Evolutionary conservation across 2,888 invertebrate species (phyloP).

Genomic region (Paralinhomoeus sp.): DNA sequence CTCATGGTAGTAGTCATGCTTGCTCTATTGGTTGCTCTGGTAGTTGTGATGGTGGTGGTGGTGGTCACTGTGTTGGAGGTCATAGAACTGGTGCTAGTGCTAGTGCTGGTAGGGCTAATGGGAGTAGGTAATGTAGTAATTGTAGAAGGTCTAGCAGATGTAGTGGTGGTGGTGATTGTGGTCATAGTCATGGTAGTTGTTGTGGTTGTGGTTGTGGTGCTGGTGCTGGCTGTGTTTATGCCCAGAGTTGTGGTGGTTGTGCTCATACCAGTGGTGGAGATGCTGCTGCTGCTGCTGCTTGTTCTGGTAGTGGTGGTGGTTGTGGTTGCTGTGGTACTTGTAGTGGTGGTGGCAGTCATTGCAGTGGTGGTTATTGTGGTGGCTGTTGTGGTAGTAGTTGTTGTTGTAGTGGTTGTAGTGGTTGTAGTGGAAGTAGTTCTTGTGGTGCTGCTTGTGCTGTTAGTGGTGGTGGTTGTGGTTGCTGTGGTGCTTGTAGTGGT

Average conservation of each 20-base stretch:
- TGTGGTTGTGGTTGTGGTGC: neutral
- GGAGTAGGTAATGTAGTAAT: neutral
- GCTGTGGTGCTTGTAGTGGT: neutral
- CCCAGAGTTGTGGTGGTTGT: neutral
- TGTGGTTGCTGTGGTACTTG: neutral
- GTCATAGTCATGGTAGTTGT: neutral
- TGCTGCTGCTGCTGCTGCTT: neutral
- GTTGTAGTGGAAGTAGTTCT: neutral
- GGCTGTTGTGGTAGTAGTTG: conserved; percentile 1
- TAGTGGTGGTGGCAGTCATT: neutral
- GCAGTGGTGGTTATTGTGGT: neutral
- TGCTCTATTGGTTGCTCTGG: too few relatives aligned
- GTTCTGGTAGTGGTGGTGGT: neutral
- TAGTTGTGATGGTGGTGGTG: too few relatives aligned
- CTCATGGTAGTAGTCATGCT: too few relatives aligned
- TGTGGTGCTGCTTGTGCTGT: neutral
- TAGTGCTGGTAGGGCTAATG: neutral
- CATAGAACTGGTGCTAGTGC: too few relatives aligned
- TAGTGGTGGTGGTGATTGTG: neutral
- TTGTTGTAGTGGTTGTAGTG: neutral
- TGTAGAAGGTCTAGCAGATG: neutral
- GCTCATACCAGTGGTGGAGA: neutral
- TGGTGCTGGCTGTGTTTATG: neutral
- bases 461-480: neutral
- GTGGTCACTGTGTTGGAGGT: too few relatives aligned